phyloP scores from a whole-genome alignment of 2,113 vertebrate genomes.

The Rostratula benghalensis region DNA sequence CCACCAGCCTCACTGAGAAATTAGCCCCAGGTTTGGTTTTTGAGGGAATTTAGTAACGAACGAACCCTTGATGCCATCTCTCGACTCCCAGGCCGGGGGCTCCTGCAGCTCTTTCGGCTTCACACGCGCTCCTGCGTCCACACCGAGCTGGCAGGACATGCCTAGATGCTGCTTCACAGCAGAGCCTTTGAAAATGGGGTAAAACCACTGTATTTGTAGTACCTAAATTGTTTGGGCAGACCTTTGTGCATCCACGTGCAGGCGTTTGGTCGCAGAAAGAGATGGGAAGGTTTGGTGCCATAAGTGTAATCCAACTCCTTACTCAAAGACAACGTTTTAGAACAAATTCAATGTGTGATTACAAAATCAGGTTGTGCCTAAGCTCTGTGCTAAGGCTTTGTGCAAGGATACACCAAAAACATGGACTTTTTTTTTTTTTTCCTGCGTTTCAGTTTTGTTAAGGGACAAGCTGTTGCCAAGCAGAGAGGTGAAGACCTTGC shows the following conservation, averaged over 20 bases:
- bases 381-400: neutral
- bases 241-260: neutral
- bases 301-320: neutral
- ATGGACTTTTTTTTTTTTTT: neutral
- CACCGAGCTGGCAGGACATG: neutral
- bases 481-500: neutral
- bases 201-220: accelerated
- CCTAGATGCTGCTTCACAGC: neutral
- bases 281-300: neutral
- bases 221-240: neutral
- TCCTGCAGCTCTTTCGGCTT: neutral
- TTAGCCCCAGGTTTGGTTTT: neutral
- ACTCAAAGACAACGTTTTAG: neutral
- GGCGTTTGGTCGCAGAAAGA: neutral
- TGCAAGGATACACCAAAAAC: neutral
- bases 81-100: neutral
- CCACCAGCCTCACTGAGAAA: neutral
- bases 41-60: neutral
- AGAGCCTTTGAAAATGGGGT: neutral
- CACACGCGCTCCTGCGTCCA: accelerated
- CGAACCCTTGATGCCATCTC: neutral
- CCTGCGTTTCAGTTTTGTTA: neutral
- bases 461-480: neutral
- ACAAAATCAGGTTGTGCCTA: neutral
- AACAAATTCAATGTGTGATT: neutral